A percentile compares a stretch with the other conserved stretches of the same genome.
Evolutionary conservation across 2,797 vertebrate species (phyloP).

Genomic region (Schizopygopsis pylzovi): DNA sequence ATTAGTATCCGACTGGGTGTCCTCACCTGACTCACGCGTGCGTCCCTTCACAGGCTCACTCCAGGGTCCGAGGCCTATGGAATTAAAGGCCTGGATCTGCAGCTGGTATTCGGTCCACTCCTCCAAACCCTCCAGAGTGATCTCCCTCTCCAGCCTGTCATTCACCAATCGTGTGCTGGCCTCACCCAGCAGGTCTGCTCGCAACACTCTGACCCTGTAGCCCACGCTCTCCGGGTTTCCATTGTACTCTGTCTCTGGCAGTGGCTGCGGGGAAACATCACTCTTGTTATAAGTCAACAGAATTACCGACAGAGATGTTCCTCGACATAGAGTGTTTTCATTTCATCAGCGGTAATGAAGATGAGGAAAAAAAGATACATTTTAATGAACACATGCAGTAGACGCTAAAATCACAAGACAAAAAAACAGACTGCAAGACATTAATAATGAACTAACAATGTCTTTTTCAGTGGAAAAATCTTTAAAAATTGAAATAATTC

Average conservation of each 20-base stretch:
- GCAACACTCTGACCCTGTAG: conserved; percentile 84
- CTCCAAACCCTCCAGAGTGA: conserved; percentile 84
- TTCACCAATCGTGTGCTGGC: conserved; percentile 70
- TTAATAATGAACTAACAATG: conserved; percentile 2
- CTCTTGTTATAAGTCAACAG: conserved; percentile 3
- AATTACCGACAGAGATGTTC: not conserved
- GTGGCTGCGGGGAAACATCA: conserved; percentile 76
- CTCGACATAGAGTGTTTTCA: not conserved
- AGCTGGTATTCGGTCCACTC: conserved; percentile 91
- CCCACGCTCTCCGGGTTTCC: conserved; percentile 91
- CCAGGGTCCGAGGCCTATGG: conserved; percentile 92
- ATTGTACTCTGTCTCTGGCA: conserved; percentile 87
- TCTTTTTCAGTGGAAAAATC: not conserved
- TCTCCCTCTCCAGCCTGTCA: conserved; percentile 80
- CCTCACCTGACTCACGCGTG: conserved; percentile 89
- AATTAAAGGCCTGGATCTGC: conserved; percentile 92
- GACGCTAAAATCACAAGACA: not conserved
- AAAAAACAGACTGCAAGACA: not conserved
- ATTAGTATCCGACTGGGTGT: conserved; percentile 28
- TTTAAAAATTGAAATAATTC: not conserved
- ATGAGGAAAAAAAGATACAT: not conserved
- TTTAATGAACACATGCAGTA: not conserved
- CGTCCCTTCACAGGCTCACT: conserved; percentile 81
- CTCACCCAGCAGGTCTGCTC: conserved; percentile 70
- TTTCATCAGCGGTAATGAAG: conserved; percentile 5